Base-by-base conservation (phyloP, 2,888 invertebrate species). In the Lasioglossum zephyrum region DNA sequence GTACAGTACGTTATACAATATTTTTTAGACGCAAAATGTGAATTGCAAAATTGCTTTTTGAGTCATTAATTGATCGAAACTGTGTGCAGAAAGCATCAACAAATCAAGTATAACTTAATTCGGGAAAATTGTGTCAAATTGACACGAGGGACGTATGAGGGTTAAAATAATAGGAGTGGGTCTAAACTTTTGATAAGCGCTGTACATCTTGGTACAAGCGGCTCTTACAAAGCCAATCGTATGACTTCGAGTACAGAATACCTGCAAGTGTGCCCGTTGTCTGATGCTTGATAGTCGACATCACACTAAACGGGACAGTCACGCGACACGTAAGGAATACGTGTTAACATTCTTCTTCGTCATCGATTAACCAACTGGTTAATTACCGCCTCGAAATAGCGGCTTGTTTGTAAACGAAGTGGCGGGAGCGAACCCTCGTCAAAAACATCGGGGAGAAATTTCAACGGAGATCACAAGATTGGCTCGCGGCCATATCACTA, bases 401-500 rank as follows among this genome's bases (percentile, higher is more conserved):
- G 2, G 22, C 13, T 57, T 81, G 86, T 86, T 81, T 77, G 82
- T 87, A 86, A 87, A 89, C 85, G 84, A 75, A 66, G 53, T 26
- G 57, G 63, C 80, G 75, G 76, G 90, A 73, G 74, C 47, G 78
- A 76, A 82, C 79, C 9, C 63, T 73, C 77, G 81, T 82, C 78
- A 85, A 85, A 85, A 85, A 88, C 86, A 85, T 79, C 74, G 87
- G 36, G 66, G 47, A 63, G 80, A 84, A 85, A 89, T 89, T 86
- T 86, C 88, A 89, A 44, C 78, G 39, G 63, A 74, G 79, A 77
- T 89, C 86, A 82, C 82, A 86, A 79, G 86, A 72, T 83, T 89
- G 90, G 89, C 90, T 63, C 66, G 39, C 11, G 73, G 89, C 86
- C 89, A 89, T 77, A 82, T 79, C 79, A 66, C 77, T 86, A 79